Conservation (phyloP, 2,888 invertebrate genomes). For the Brachyptera risi region DNA sequence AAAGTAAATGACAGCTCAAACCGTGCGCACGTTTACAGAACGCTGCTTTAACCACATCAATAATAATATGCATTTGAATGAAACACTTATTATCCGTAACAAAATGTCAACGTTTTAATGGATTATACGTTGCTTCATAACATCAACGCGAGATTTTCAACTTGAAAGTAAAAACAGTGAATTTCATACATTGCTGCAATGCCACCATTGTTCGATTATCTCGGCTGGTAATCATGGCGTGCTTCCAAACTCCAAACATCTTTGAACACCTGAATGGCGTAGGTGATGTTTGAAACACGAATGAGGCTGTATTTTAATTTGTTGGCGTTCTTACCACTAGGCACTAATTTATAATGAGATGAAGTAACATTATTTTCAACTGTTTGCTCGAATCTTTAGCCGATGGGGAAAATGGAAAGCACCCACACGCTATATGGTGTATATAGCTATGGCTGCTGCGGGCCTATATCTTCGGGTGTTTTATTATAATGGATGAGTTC, state of each 20-base stretch:
- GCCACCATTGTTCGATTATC: conserved; percentile 15
- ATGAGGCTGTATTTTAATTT: conserved; percentile 12
- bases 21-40: conserved; percentile 21
- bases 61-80: conserved; percentile 10
- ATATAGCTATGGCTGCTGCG: too few relatives aligned
- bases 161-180: conserved; percentile 8
- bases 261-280: conserved; percentile 24
- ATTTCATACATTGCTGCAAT: conserved; percentile 6
- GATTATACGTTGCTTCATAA: not conserved
- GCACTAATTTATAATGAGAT: conserved; percentile 20
- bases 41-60: conserved; percentile 7
- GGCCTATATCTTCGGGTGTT: too few relatives aligned
- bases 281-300: conserved; percentile 4
- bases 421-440: too few relatives aligned
- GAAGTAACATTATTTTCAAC: not conserved
- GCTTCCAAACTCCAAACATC: conserved; percentile 24
- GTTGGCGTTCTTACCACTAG: conserved; percentile 15
- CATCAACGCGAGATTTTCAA: conserved; percentile 2
- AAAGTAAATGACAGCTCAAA: conserved; percentile 11
- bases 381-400: too few relatives aligned
- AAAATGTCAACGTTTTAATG: not conserved
- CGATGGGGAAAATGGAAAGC: not conserved
- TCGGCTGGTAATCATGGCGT: conserved; percentile 16
- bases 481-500: too few relatives aligned
- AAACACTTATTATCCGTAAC: conserved; percentile 5